Conservation (phyloP, 2,113 vertebrate species). For the Sturnus vulgaris region DNA sequence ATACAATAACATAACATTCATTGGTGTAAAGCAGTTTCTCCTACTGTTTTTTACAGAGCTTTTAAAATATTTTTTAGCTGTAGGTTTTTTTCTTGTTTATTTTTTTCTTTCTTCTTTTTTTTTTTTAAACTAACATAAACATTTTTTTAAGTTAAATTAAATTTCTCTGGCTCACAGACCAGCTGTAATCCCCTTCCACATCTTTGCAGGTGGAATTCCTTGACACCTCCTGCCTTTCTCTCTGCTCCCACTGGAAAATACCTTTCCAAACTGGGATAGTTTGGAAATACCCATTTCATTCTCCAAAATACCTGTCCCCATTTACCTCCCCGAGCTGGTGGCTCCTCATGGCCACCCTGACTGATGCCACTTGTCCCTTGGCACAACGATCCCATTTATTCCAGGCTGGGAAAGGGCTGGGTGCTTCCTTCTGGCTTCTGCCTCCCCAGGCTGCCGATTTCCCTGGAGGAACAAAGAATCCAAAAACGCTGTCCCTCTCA, state of each 20-base stretch:
- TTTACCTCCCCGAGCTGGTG: not conserved
- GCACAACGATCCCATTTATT: not conserved
- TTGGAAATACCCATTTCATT: not conserved
- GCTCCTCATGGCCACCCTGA: not conserved
- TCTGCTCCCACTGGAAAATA: not conserved
- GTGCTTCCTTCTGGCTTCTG: not conserved
- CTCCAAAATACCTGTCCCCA: not conserved
- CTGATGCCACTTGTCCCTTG: not conserved
- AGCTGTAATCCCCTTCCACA: no score
- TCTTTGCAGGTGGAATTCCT: not conserved
- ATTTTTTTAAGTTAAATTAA: no score
- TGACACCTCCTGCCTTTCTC: not conserved
- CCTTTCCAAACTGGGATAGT: fast-evolving
- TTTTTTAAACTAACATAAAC: no score
- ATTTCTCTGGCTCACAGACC: no score
- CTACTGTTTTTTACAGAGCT: no score
- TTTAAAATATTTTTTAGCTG: no score
- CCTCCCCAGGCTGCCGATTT: not conserved
- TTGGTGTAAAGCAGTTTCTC: no score
- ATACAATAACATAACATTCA: no score
- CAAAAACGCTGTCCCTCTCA: not conserved
- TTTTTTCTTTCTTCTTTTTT: no score
- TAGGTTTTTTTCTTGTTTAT: no score
- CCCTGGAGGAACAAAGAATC: fast-evolving
- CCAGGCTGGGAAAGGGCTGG: not conserved